A percentile compares a stretch with the other conserved stretches of the same genome.
These are phyloP conservation scores for human (Homo sapiens) DNA, from an alignment of 2,113 vertebrate species.

Conservation along the genomic window GRCh38 chr1:200052001-200052500, in stretches of 20 bases:
- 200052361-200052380: too few species aligned
- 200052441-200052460: too few species aligned
- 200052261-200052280: fast-evolving
- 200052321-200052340: not conserved
- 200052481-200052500: not conserved
- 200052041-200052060: not conserved
- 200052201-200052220: not conserved
- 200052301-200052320: not conserved
- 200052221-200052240: not conserved
- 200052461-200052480: too few species aligned
- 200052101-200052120: not conserved
- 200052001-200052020: not conserved
- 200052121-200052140: not conserved
- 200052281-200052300: not conserved
- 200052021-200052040: not conserved
- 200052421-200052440: too few species aligned
- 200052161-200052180: not conserved
- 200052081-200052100: not conserved
- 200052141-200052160: not conserved
- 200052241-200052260: not conserved
- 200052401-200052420: too few species aligned
- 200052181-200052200: not conserved
- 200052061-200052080: not conserved
- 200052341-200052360: too few species aligned
- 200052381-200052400: too few species aligned